phyloP scores from a whole-genome alignment of 2,113 vertebrate genomes.

The Platysternon megacephalum region DNA sequence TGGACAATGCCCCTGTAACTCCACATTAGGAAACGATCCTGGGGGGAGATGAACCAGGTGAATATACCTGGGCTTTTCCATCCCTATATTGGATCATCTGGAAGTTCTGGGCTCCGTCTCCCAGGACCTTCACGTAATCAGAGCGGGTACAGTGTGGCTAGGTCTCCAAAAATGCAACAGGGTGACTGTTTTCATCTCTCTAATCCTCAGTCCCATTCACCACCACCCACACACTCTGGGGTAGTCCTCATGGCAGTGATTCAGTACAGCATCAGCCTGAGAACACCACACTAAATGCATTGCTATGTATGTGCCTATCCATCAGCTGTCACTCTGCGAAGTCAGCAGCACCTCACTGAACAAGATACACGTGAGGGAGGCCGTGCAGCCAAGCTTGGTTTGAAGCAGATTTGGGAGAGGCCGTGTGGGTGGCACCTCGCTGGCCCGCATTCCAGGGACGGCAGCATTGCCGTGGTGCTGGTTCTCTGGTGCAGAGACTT shows the following conservation, averaged over 20 bases:
- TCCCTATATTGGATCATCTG: not conserved
- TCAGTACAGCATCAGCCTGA: not conserved
- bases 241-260: no score
- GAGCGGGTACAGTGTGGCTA: not conserved
- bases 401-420: not conserved
- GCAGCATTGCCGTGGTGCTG: no score
- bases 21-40: not conserved
- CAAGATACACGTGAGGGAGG: not conserved
- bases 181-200: not conserved
- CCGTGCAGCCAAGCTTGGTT: not conserved
- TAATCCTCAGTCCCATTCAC: not conserved
- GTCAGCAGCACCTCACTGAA: not conserved
- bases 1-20: not conserved
- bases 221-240: not conserved
- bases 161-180: not conserved
- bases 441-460: not conserved
- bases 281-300: not conserved
- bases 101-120: not conserved
- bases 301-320: not conserved
- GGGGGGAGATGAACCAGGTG: not conserved
- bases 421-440: not conserved
- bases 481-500: not conserved
- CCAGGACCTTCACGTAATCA: not conserved
- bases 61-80: not conserved
- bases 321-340: not conserved